Percentiles rank a stretch among this genome's conserved stretches.
Conservation (phyloP, 2,797 vertebrate genomes). For the Holocentrus rufus region DNA sequence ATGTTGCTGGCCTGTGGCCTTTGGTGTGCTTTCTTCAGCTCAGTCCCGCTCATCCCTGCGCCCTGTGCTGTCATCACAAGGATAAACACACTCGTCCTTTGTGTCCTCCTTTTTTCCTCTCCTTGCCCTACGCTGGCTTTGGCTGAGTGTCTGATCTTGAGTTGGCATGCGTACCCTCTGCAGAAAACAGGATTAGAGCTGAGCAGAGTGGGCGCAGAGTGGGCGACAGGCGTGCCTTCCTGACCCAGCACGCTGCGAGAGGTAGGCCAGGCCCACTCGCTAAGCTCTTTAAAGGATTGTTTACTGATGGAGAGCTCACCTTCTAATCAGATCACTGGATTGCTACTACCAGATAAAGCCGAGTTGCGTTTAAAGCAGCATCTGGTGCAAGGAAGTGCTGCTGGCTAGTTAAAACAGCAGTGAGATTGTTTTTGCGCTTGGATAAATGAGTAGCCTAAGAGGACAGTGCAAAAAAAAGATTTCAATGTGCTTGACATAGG, state of each 20-base stretch:
- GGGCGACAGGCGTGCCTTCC: conserved; percentile 50
- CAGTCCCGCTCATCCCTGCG: conserved; percentile 15
- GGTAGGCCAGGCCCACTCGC: conserved; percentile 44
- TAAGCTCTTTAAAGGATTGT: conserved; percentile 67
- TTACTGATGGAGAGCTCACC: conserved; percentile 48
- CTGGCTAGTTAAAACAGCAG: conserved; percentile 12
- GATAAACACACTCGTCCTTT: conserved; percentile 50
- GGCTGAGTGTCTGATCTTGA: conserved; percentile 33
- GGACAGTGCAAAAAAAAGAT: conserved; percentile 40
- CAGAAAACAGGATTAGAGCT: conserved; percentile 70
- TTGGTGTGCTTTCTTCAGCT: conserved; percentile 15
- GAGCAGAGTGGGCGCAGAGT: conserved; percentile 48
- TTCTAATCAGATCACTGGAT: conserved; percentile 76
- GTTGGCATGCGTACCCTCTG: conserved; percentile 48
- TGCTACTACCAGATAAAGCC: conserved; percentile 67
- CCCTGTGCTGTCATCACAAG: conserved; percentile 49
- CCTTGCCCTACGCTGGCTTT: conserved; percentile 7
- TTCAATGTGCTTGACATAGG: conserved; percentile 29
- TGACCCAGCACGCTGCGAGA: conserved; percentile 64
- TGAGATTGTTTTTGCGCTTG: conserved; percentile 13
- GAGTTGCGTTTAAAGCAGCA: conserved; percentile 62
- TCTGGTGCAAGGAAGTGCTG: conserved; percentile 56
- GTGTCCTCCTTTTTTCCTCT: conserved; percentile 14
- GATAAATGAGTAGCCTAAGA: conserved; percentile 40
- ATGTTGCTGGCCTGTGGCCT: too few relatives aligned